Base-by-base conservation (phyloP, 2,797 vertebrate genomes). In the Myotis findleyi region DNA sequence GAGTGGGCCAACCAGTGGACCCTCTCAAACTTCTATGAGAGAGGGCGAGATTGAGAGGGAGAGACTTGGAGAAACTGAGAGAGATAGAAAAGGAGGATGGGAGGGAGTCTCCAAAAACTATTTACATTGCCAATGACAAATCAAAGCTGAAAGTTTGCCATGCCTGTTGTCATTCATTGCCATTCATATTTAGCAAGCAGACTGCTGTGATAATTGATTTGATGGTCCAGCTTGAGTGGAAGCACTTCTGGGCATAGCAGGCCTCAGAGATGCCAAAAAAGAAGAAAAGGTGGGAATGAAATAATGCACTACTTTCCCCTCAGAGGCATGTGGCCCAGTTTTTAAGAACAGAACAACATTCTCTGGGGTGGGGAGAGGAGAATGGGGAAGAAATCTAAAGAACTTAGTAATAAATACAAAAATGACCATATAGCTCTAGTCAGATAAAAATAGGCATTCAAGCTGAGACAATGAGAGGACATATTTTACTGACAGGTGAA, bases 251-350 rank as follows among this genome's bases (percentile, higher is more conserved):
- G 99, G 99, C 99, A 99, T 99, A 99, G 98, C 98, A 98, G 98
- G 99, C 99, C 99, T 99, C 99, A 98, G 99, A 99, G 99, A 99
- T 99, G 99, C 99, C 99, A 99, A 99, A 98, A 99, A 98, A 99
- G 99, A 99, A 99, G 99, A 99, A 99, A 99, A 99, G 99, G 99
- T 99, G 99, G 99, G 99, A 99, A 99, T 99, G 99, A 99, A 99
- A 99, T 99, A 99, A 99, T 99, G 99, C 98, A 99, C 99, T 99
- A 98, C 99, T 99, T 98, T 99, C 99, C 99, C 99, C 99, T 99
- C 97, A 98, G 99, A 99, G 99, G 99, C 99, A 99, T 99, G 99
- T 99, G 99, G 99, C 99, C 99, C 99, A 99, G 99, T 99, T 99
- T 99, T 98, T 98, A 98, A 99, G 98, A 98, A 98, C 90, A 98